phyloP scores from a whole-genome alignment of 1,140 invertebrate genomes.

The Plodia interpunctella region DNA sequence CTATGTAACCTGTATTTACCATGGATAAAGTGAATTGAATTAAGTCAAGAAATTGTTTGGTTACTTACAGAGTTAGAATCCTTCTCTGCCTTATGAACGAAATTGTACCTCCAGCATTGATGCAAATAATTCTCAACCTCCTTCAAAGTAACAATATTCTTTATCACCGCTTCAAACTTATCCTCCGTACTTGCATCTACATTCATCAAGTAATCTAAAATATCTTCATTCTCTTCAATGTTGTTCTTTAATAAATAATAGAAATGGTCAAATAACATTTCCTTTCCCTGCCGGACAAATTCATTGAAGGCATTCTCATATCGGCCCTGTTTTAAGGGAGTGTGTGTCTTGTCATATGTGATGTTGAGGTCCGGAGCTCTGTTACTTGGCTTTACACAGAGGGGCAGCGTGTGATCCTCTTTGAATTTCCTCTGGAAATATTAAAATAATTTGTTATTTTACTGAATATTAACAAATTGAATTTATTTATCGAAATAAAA shows the following conservation, averaged over 20 bases:
- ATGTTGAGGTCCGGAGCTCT: constrained; percentile 54
- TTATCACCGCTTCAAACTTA: constrained; percentile 54
- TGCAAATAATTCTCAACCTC: constrained; percentile 60
- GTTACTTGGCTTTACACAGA: constrained; percentile 45
- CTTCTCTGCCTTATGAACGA: constrained; percentile 42
- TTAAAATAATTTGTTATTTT: background rate
- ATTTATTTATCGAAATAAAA: no score
- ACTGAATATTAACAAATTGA: background rate
- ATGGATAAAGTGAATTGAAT: constrained; percentile 9
- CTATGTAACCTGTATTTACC: no score
- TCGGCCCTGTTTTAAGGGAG: constrained; percentile 47
- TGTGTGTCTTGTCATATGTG: constrained; percentile 49
- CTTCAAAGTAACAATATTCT: constrained; percentile 47
- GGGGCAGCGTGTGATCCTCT: constrained; percentile 55
- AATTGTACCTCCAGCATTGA: constrained; percentile 64
- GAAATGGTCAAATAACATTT: constrained; percentile 54
- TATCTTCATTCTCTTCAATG: constrained; percentile 31
- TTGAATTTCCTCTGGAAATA: constrained; percentile 50
- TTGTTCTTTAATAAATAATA: constrained; percentile 28
- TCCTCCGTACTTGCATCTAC: constrained; percentile 61
- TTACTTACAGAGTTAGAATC: constrained; percentile 43
- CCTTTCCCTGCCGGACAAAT: constrained; percentile 59
- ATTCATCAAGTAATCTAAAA: constrained; percentile 50
- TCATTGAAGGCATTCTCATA: constrained; percentile 60
- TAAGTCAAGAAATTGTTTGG: background rate